Evolutionary conservation across 2,888 invertebrate genomes (phyloP).

Genomic region (Sphaeridia pumilis): DNA sequence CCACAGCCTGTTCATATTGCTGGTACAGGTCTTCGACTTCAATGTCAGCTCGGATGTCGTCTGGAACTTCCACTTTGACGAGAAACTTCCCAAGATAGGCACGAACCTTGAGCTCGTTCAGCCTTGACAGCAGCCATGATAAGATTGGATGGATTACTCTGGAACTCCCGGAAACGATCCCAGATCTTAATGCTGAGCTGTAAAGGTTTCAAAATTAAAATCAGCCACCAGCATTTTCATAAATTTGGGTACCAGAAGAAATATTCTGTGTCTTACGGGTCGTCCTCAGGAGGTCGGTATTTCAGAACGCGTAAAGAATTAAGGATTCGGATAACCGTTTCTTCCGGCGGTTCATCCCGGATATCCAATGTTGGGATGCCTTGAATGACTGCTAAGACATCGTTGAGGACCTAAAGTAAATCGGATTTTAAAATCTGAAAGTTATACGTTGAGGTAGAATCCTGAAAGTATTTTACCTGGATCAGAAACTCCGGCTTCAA

Average conservation of each 20-base stretch:
- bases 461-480: slow-evolving; percentile 48
- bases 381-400: slow-evolving; percentile 61
- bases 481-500: slow-evolving; percentile 60
- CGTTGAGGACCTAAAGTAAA: slow-evolving; percentile 49
- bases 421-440: too few species aligned
- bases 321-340: slow-evolving; percentile 56
- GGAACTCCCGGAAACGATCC: slow-evolving; percentile 60
- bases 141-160: slow-evolving; percentile 38
- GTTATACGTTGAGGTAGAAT: too few species aligned
- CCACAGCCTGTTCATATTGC: slow-evolving; percentile 61
- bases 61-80: slow-evolving; percentile 57
- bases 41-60: slow-evolving; percentile 60
- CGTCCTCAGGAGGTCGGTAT: slow-evolving; percentile 54
- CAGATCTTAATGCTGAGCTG: slow-evolving; percentile 50
- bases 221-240: too few species aligned
- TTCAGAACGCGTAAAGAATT: slow-evolving; percentile 63
- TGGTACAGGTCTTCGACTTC: slow-evolving; percentile 58
- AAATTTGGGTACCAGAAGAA: too few species aligned
- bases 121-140: slow-evolving; percentile 60
- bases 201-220: too few species aligned
- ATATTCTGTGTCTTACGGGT: too few species aligned
- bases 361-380: slow-evolving; percentile 59
- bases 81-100: slow-evolving; percentile 65
- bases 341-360: slow-evolving; percentile 50
- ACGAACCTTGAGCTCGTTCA: slow-evolving; percentile 62